Conservation (phyloP, 2,888 invertebrate species). For the Eupithecia vulgata region DNA sequence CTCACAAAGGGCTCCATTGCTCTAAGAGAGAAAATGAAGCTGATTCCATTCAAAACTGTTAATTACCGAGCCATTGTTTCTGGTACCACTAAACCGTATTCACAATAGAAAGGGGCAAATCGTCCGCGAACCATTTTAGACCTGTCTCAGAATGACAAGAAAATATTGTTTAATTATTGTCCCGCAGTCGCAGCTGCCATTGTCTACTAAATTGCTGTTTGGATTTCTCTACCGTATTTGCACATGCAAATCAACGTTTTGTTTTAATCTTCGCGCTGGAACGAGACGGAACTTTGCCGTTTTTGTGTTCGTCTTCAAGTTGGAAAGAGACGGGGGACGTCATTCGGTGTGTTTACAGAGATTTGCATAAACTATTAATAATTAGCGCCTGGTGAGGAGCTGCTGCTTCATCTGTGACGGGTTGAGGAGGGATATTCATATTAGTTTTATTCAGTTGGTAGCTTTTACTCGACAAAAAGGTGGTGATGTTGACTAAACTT, state of each 20-base stretch:
- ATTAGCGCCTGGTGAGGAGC: constrained; percentile 62
- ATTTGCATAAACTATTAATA: constrained; percentile 81
- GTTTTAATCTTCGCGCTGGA: constrained; percentile 60
- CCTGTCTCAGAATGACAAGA: constrained; percentile 59
- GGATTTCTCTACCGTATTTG: constrained; percentile 80
- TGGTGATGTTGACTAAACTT: background rate
- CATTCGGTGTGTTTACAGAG: constrained; percentile 55
- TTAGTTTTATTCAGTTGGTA: constrained; percentile 1
- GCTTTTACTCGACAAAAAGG: background rate
- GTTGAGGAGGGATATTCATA: background rate
- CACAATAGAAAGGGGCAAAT: constrained; percentile 25
- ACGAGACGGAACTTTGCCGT: constrained; percentile 50
- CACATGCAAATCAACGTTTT: constrained; percentile 82
- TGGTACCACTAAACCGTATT: constrained; percentile 2
- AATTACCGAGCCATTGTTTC: constrained; percentile 1
- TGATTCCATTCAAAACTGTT: constrained; percentile 12
- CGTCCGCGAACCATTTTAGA: constrained; percentile 51
- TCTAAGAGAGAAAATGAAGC: constrained; percentile 5
- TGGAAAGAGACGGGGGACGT: constrained; percentile 1
- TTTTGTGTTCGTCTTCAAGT: constrained; percentile 23
- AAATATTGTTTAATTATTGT: constrained; percentile 78
- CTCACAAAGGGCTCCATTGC: background rate
- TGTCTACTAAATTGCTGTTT: constrained; percentile 81
- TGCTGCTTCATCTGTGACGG: constrained; percentile 8
- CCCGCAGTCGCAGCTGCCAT: constrained; percentile 72